Evolutionary conservation across 2,113 vertebrate species (phyloP).

Genomic region (Phaethon lepturus): DNA sequence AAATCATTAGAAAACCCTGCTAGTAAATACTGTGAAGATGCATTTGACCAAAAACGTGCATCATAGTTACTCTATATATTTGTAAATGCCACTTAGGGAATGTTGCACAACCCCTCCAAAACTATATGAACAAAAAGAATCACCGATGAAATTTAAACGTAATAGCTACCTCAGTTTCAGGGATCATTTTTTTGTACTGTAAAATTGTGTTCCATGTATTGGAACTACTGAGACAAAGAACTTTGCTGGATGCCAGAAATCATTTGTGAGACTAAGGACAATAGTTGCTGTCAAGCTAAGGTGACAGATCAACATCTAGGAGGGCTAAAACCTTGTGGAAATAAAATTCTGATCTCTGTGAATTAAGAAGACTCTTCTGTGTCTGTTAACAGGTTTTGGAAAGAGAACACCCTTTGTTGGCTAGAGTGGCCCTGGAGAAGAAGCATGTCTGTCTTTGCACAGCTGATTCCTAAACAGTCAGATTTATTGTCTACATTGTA

Average conservation of each 20-base stretch:
- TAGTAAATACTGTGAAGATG: background rate
- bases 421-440: background rate
- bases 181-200: background rate
- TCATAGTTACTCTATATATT: background rate
- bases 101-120: background rate
- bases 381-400: background rate
- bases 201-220: background rate
- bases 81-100: background rate
- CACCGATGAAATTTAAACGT: background rate
- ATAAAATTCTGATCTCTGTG: accelerated
- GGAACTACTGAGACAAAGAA: background rate
- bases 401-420: background rate
- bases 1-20: background rate
- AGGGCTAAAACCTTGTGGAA: background rate
- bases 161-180: background rate
- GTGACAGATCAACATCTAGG: background rate
- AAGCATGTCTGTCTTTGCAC: background rate
- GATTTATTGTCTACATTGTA: background rate
- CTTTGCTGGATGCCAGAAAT: background rate
- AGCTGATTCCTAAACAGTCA: background rate
- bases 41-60: background rate
- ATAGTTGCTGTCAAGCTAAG: background rate
- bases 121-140: background rate
- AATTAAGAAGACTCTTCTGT: background rate
- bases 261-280: background rate